Percentiles rank a stretch among this genome's conserved stretches.
These are phyloP conservation scores for Machaerirhynchus nigripectus DNA, from an alignment of 2,113 vertebrate genomes.

Conservation along the genomic window DNA sequence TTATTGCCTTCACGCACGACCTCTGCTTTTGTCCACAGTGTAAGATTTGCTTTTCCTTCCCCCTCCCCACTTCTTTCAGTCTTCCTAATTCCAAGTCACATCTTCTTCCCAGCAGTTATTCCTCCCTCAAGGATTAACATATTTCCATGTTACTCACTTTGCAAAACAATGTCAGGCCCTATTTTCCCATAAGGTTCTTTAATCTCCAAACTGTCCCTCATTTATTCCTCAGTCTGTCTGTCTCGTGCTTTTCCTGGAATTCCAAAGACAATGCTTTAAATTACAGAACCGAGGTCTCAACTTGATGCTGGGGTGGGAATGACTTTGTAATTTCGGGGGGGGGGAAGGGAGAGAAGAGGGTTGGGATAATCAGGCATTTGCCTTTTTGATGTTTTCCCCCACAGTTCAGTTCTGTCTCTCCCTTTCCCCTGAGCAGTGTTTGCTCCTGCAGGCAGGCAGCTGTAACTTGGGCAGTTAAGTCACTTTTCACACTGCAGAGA, in stretches of 20 bases:
- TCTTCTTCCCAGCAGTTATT: neutral
- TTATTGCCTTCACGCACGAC: fast-evolving
- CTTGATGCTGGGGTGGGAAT: neutral
- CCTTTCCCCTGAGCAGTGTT: neutral
- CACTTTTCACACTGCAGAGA: neutral
- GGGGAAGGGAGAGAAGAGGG: neutral
- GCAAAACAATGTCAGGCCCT: neutral
- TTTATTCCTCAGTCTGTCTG: slow-evolving; percentile 8
- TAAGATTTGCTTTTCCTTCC: neutral
- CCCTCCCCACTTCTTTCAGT: neutral
- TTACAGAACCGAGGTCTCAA: neutral
- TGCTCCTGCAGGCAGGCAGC: neutral
- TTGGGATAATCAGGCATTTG: neutral
- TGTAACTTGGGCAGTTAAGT: neutral
- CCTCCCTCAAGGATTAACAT: neutral
- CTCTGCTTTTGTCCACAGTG: neutral
- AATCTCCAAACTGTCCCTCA: neutral
- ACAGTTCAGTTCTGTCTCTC: neutral
- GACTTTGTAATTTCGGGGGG: neutral
- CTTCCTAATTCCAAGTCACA: neutral
- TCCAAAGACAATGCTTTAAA: neutral
- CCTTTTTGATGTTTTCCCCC: neutral
- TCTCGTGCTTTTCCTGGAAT: neutral
- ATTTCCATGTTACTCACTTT: neutral
- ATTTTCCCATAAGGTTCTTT: neutral